Evolutionary conservation across 2,113 vertebrate genomes (phyloP).

Genomic region (Sorex fumeus): DNA sequence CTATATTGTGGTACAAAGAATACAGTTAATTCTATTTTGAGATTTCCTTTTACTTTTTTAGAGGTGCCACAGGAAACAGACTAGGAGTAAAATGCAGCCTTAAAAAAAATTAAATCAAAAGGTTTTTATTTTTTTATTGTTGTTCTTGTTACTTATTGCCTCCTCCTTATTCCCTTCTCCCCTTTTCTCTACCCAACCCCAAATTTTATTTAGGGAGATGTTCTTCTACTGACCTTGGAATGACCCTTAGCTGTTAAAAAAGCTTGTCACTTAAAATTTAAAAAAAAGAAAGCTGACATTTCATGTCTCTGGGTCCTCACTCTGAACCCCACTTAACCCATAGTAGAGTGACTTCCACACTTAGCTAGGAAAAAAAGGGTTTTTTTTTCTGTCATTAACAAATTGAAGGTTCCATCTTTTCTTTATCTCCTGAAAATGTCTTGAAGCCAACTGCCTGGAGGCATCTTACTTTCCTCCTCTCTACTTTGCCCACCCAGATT

Average conservation of each 20-base stretch:
- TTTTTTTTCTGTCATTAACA: no score
- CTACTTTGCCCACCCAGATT: no score
- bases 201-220: not conserved
- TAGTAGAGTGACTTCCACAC: not conserved
- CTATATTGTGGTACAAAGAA: conserved; percentile 35
- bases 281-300: not conserved
- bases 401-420: not conserved
- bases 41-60: conserved; percentile 70
- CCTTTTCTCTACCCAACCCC: not conserved
- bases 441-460: not conserved
- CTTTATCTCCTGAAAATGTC: not conserved
- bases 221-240: conserved; percentile 34
- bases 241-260: not conserved
- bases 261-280: not conserved
- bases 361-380: not conserved
- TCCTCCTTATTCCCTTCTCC: not conserved
- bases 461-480: not conserved
- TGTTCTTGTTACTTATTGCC: not conserved
- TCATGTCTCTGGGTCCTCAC: not conserved
- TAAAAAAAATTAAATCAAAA: not conserved
- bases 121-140: conserved; percentile 17
- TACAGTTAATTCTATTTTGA: conserved; percentile 72
- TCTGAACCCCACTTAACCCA: not conserved
- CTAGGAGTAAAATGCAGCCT: conserved; percentile 62
- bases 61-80: conserved; percentile 49